phyloP scores from a whole-genome alignment of 92 coral and sea anemone species.

The Bergia puertoricense region DNA sequence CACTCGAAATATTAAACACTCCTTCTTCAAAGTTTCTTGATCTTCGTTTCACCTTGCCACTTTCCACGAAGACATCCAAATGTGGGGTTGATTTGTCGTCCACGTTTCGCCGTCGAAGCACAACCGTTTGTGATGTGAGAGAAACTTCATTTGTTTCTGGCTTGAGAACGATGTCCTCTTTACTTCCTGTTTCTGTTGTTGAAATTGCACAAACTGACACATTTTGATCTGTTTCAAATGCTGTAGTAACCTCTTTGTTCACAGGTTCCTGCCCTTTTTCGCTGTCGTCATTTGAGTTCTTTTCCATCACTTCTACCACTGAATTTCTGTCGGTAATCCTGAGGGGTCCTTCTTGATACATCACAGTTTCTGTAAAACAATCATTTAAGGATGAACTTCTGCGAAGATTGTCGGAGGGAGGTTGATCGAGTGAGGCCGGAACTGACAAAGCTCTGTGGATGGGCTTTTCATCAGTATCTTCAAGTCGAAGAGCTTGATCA shows the following conservation, averaged over 20 bases:
- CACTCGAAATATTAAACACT: conserved; percentile 54
- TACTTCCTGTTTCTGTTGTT: conserved; percentile 22
- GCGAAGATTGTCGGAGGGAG: background rate
- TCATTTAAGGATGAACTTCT: conserved; percentile 22
- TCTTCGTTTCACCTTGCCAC: conserved; percentile 81
- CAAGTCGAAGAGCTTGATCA: background rate
- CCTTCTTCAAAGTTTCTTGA: conserved; percentile 87
- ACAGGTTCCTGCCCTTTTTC: background rate
- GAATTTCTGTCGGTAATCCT: background rate
- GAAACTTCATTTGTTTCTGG: conserved; percentile 23
- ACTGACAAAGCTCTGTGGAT: conserved; percentile 20
- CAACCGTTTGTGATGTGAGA: conserved; percentile 2
- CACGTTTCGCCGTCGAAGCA: conserved; percentile 9
- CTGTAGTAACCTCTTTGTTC: background rate
- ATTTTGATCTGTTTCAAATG: background rate
- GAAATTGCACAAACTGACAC: conserved; percentile 4
- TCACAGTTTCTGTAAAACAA: background rate
- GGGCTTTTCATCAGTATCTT: background rate
- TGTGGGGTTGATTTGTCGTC: conserved; percentile 6
- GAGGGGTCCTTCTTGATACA: background rate
- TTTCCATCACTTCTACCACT: background rate
- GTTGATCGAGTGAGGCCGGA: conserved; percentile 16
- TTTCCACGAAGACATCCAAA: conserved; percentile 61
- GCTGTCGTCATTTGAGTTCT: background rate
- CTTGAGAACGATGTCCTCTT: conserved; percentile 33